phyloP scores from a whole-genome alignment of 2,113 vertebrate genomes.

The Leuciscus idus region DNA sequence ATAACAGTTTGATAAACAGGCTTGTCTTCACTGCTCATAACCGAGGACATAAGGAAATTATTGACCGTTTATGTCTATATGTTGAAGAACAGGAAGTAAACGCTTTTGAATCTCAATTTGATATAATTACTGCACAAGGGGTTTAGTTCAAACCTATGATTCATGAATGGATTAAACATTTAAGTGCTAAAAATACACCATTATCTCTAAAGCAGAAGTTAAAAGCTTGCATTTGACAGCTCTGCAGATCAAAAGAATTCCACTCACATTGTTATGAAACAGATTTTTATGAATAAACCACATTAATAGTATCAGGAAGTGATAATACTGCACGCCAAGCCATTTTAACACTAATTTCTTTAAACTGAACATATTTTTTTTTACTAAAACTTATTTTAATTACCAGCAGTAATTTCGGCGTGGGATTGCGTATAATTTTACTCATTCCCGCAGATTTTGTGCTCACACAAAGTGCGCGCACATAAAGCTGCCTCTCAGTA shows the following conservation, averaged over 20 bases:
- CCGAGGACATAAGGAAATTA: neutral
- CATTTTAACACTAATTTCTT: neutral
- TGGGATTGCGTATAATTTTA: too few relatives aligned
- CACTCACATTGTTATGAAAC: neutral
- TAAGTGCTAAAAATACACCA: neutral
- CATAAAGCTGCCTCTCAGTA: too few relatives aligned
- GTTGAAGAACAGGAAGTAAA: neutral
- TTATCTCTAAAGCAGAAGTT: neutral
- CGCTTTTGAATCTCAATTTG: neutral
- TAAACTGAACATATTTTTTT: too few relatives aligned
- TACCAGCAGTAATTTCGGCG: neutral
- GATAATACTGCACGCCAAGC: neutral
- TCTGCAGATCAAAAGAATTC: neutral
- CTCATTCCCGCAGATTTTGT: too few relatives aligned
- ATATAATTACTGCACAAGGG: slow-evolving; percentile 15
- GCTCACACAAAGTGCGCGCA: too few relatives aligned
- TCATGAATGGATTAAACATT: neutral
- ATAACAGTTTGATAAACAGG: neutral
- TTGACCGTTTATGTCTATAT: neutral
- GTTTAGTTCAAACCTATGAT: neutral
- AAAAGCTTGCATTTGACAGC: neutral
- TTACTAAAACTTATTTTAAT: neutral
- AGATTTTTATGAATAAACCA: neutral
- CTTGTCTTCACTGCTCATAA: neutral
- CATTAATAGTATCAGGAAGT: neutral